Evolutionary conservation across 2,888 invertebrate genomes (phyloP), one percentile per base, ranked within the genome.

Genomic region (Drosophila maculinotata): DNA sequence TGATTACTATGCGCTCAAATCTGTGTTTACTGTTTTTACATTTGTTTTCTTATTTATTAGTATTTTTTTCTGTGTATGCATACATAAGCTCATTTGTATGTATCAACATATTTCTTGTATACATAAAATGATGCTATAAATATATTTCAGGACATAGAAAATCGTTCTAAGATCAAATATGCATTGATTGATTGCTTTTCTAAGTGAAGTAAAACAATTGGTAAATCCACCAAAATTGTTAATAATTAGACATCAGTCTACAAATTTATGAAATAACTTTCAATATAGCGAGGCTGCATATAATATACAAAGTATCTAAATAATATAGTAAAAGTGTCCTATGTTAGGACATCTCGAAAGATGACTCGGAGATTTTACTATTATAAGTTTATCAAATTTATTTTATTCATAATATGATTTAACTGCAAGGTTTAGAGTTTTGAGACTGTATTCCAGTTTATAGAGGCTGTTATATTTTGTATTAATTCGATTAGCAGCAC

Each of bases 1-100:
- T 62, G 63, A 63, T 33, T 51, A n/a, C 38, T 20, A 20, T 3
- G 38, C 30, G 28, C n/a, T 38, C 12, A n/a, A n/a, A n/a, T n/a
- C n/a, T n/a, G n/a, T n/a, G n/a, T n/a, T n/a, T n/a, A n/a, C 28
- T 9, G 4, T 35, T 6, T 28, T 35, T n/a, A 10, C 8, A 17
- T 42, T 31, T 54, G 25, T 9, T 38, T n/a, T 25, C 26, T 12
- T 20, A 3, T 20, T 20, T 4, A 12, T 28, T 14, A 12, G 2
- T 9, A 25, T n/a, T 31, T 23, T 1, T 51, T 39, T 17, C 9
- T 41, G n/a, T 9, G 5, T 45, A 20, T 30, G 15, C 12, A 20
- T 30, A 38, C 14, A 20, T 6, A 9, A 3, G 5, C 1, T 3
- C n/a, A 17, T 9, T 0, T 44, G 31, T 8, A 2, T 31, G n/a